Percentiles rank a stretch among this genome's conserved stretches.
These are phyloP conservation scores for Nomada flava DNA, from an alignment of 2,888 invertebrate species.

Conservation along the genomic window DNA sequence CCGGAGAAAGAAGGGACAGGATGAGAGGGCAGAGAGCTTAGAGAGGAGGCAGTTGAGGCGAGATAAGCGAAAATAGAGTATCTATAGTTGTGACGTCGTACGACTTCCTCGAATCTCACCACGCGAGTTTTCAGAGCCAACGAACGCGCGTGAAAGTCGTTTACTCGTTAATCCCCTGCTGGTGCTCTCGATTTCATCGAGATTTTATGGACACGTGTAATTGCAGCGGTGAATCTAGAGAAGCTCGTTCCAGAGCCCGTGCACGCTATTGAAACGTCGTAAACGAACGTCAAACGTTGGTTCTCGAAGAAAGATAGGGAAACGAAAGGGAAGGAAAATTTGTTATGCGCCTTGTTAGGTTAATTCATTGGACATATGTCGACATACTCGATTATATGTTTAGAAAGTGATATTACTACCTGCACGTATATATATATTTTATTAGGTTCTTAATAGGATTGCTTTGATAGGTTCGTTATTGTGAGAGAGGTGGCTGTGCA, in stretches of 20 bases:
- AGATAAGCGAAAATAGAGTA: constrained; percentile 76
- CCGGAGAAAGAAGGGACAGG: constrained; percentile 16
- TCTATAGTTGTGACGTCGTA: constrained; percentile 70
- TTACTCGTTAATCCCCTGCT: constrained; percentile 43
- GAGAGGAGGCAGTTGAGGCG: constrained; percentile 41
- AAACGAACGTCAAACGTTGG: background rate
- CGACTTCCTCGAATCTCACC: constrained; percentile 62
- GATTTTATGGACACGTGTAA: constrained; percentile 29
- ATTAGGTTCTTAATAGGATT: background rate
- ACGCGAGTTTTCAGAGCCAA: constrained; percentile 58
- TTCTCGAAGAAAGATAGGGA: background rate
- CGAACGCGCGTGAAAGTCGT: constrained; percentile 60
- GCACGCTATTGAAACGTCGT: background rate
- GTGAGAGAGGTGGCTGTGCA: background rate
- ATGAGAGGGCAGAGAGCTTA: constrained; percentile 17
- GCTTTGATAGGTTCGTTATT: background rate
- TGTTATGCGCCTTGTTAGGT: too few species aligned
- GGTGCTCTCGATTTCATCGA: constrained; percentile 19
- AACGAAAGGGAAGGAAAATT: background rate
- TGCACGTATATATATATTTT: background rate
- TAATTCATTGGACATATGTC: too few species aligned
- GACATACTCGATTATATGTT: too few species aligned
- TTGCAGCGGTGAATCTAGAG: background rate
- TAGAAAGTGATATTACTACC: too few species aligned
- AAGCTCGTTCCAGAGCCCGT: background rate